These are phyloP conservation scores for Gorsachius goisagi DNA, from an alignment of 2,113 vertebrate species.

Conservation along the genomic window DNA sequence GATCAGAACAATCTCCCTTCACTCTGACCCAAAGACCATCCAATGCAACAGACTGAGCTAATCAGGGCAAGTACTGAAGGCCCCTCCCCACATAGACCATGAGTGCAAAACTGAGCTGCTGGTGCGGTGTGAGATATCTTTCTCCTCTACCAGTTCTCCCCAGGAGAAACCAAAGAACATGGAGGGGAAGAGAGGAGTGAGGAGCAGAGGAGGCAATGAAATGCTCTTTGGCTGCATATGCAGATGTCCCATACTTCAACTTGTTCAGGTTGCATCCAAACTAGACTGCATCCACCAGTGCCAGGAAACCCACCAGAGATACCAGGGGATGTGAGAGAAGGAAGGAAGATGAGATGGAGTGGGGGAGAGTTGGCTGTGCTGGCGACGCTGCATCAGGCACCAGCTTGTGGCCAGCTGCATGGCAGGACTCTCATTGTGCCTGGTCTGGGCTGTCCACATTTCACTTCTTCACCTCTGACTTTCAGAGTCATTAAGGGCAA, in stretches of 20 bases:
- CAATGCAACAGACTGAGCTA: not conserved
- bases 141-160: not conserved
- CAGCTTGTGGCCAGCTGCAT: not conserved
- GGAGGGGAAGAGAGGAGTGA: not conserved
- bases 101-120: not conserved
- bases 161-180: not conserved
- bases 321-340: not conserved
- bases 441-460: not conserved
- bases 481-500: not conserved
- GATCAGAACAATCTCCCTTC: not conserved
- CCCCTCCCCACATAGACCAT: not conserved
- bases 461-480: not conserved
- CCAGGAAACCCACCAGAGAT: not conserved
- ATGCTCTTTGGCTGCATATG: not conserved
- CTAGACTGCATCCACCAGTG: fast-evolving
- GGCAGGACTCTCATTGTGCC: not conserved
- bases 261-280: not conserved
- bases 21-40: not conserved
- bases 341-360: not conserved
- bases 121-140: not conserved
- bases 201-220: not conserved
- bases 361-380: not conserved
- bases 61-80: not conserved
- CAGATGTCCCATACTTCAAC: fast-evolving
- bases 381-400: fast-evolving